phyloP scores from a whole-genome alignment of 1,140 invertebrate genomes.

The Apis cerana region DNA sequence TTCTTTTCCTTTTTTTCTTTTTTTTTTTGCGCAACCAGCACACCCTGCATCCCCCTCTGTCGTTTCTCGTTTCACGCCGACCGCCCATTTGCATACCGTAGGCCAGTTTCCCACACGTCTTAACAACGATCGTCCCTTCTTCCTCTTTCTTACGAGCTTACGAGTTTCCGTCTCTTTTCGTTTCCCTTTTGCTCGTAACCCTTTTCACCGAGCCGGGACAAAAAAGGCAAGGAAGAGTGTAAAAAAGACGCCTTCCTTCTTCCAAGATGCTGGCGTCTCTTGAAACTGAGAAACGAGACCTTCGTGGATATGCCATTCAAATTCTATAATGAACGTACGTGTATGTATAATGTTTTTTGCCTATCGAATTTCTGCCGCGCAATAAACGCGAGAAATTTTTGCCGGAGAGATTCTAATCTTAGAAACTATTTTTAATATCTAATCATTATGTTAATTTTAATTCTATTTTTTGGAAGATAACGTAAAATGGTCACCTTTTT shows the following conservation, averaged over 20 bases:
- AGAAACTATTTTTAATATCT: too few relatives aligned
- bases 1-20: conserved; percentile 5
- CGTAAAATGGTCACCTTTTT: too few relatives aligned
- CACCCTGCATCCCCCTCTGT: conserved; percentile 19
- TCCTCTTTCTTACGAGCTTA: conserved; percentile 22
- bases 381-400: background rate
- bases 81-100: conserved; percentile 67
- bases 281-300: conserved; percentile 26
- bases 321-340: background rate
- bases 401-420: background rate
- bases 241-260: conserved; percentile 56
- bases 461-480: too few relatives aligned
- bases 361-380: background rate
- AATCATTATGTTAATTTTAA: too few relatives aligned
- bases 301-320: conserved; percentile 25
- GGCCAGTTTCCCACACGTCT: conserved; percentile 71
- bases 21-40: conserved; percentile 33
- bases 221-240: conserved; percentile 48
- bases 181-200: conserved; percentile 42
- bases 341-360: conserved; percentile 6
- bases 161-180: background rate
- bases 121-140: conserved; percentile 51
- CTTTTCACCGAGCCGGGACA: conserved; percentile 62
- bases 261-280: conserved; percentile 56
- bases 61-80: conserved; percentile 17